Conservation (phyloP, 2,888 invertebrate species). For the Scaptomyza cyrtandrae region DNA sequence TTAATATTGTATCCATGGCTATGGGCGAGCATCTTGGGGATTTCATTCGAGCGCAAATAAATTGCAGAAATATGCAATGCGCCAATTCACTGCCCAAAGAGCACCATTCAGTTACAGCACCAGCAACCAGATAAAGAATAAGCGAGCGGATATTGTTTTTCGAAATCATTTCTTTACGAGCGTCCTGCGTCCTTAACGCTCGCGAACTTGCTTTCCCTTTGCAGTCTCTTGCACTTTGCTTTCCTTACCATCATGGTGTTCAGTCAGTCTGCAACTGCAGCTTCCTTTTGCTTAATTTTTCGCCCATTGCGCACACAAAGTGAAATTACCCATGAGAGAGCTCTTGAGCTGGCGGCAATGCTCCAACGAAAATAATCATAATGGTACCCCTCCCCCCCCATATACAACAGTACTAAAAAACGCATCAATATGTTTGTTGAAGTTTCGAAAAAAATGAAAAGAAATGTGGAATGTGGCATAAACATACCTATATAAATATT, state of each 20-base stretch:
- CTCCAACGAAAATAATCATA: conserved; percentile 2
- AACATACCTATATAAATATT: conserved; percentile 4
- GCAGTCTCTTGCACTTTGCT: background rate
- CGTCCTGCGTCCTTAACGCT: conserved; percentile 24
- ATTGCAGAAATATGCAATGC: conserved; percentile 74
- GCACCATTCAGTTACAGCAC: conserved; percentile 22
- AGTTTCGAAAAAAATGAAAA: conserved; percentile 20
- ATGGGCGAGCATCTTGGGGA: conserved; percentile 47
- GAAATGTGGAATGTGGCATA: conserved; percentile 13
- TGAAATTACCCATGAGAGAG: conserved; percentile 73
- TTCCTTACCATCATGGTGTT: background rate
- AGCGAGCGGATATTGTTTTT: conserved; percentile 72
- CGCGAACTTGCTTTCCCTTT: conserved; percentile 34
- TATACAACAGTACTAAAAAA: conserved; percentile 37
- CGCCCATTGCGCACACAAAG: conserved; percentile 75
- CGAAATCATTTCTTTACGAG: conserved; percentile 66
- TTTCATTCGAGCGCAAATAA: conserved; percentile 68
- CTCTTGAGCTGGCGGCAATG: conserved; percentile 37
- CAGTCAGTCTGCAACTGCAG: conserved; percentile 20
- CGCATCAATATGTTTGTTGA: conserved; percentile 55
- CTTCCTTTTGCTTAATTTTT: conserved; percentile 60
- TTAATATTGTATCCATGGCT: conserved; percentile 54
- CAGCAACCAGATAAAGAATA: conserved; percentile 45
- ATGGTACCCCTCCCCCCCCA: background rate
- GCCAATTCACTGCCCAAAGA: conserved; percentile 60